A percentile compares a stretch with the other conserved stretches of the same genome.
Evolutionary conservation across 2,113 vertebrate species (phyloP).

Genomic region (Sardina pilchardus): DNA sequence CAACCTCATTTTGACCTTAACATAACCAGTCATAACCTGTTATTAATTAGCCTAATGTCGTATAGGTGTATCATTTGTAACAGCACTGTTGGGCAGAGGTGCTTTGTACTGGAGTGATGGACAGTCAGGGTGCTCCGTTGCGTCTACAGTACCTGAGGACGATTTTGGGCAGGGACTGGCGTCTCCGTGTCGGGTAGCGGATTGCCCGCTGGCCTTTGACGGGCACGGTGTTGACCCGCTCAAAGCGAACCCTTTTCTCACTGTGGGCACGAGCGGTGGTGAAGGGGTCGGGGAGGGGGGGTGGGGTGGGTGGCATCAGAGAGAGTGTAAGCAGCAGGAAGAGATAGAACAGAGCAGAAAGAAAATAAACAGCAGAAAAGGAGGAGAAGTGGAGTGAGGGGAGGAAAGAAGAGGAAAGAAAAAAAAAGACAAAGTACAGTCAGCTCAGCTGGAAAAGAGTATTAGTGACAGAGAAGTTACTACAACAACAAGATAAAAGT

Average conservation of each 20-base stretch:
- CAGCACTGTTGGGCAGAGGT: background rate
- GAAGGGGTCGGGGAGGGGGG: background rate
- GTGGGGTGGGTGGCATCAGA: background rate
- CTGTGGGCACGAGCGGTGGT: conserved; percentile 52
- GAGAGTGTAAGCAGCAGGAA: conserved; percentile 21
- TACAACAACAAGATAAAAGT: conserved; percentile 32
- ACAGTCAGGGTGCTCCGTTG: background rate
- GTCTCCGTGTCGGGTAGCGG: conserved; percentile 78
- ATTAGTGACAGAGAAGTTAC: conserved; percentile 1
- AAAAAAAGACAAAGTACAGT: conserved; percentile 36
- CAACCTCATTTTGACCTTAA: background rate
- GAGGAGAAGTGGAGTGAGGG: conserved; percentile 28
- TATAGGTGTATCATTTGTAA: background rate
- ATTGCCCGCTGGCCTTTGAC: conserved; percentile 76
- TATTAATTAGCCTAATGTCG: background rate
- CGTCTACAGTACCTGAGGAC: conserved; percentile 53
- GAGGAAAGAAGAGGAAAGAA: conserved; percentile 33
- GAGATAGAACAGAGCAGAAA: background rate
- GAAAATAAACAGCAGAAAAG: conserved; percentile 37
- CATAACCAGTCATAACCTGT: background rate
- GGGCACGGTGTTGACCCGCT: conserved; percentile 90
- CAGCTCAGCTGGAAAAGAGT: conserved; percentile 32
- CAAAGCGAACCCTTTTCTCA: conserved; percentile 87
- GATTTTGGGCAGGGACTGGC: conserved; percentile 56
- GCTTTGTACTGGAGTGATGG: background rate